Evolutionary conservation across 2,113 vertebrate species (phyloP).

Genomic region (Pelmatolapia mariae): DNA sequence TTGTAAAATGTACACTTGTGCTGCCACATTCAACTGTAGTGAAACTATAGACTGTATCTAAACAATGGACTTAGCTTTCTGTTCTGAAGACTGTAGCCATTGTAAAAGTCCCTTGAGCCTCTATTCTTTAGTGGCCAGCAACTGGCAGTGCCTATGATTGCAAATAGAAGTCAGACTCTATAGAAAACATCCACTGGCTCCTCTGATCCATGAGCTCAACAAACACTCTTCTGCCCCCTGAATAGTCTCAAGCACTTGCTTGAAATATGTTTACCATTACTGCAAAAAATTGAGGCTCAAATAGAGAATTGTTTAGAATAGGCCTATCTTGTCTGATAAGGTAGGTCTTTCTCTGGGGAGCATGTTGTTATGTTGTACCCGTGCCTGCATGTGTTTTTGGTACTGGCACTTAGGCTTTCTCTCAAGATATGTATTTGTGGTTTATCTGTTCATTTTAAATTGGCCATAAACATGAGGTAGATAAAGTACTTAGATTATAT

Average conservation of each 20-base stretch:
- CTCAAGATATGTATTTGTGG: not conserved
- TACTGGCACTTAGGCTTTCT: not conserved
- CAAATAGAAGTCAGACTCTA: not conserved
- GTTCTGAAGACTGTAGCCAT: not conserved
- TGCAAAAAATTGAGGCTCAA: not conserved
- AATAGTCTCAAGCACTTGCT: not conserved
- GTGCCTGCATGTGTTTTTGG: not conserved
- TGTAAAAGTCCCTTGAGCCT: not conserved
- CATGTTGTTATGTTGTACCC: not conserved
- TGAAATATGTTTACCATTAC: not conserved
- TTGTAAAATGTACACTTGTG: not conserved
- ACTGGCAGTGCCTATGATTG: not conserved
- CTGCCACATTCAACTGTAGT: not conserved
- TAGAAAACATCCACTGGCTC: rapidly evolving
- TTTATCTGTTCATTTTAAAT: not conserved
- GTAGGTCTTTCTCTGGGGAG: not conserved
- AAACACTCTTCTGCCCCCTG: not conserved
- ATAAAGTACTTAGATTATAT: not conserved
- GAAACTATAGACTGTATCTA: not conserved
- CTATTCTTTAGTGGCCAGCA: not conserved
- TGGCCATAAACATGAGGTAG: not conserved
- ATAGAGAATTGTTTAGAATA: not conserved
- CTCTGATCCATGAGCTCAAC: not conserved
- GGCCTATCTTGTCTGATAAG: not conserved
- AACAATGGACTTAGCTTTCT: not conserved